Conservation (phyloP, 2,888 invertebrate genomes). For the Leucophenga montana region DNA sequence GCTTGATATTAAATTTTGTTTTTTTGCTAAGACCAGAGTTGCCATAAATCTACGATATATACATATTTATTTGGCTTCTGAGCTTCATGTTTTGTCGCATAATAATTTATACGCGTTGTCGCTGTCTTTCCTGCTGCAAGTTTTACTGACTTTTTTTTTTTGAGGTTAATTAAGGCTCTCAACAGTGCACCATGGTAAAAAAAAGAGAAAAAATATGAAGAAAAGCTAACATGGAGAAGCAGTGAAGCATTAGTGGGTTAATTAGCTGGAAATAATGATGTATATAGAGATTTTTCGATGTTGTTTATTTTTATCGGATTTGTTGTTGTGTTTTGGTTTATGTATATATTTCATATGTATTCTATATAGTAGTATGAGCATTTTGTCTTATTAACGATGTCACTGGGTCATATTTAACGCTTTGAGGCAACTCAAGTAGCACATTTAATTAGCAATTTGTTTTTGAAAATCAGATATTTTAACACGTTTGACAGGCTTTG, state of each 20-base stretch:
- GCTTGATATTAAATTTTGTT: no score
- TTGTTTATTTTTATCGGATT: constrained; percentile 4
- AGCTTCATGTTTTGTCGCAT: no score
- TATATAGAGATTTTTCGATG: constrained; percentile 8
- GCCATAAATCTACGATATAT: no score
- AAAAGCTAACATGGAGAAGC: constrained; percentile 42
- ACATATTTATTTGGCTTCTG: no score
- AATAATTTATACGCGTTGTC: not conserved
- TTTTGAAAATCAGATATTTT: no score
- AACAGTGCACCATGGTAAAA: not conserved
- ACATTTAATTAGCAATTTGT: not conserved
- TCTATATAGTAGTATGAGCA: no score
- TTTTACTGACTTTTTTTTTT: not conserved
- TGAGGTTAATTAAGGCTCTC: not conserved
- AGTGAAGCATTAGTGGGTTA: constrained; percentile 58
- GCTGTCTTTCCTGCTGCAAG: not conserved
- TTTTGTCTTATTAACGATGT: not conserved
- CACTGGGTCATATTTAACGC: constrained; percentile 1
- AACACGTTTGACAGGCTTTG: no score
- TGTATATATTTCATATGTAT: not conserved
- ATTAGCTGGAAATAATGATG: constrained; percentile 49
- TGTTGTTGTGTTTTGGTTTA: not conserved
- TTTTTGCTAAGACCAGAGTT: no score
- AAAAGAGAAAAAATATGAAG: not conserved
- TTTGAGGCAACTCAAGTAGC: not conserved